Conservation (phyloP, 37 sponge, comb jelly and placozoan genomes). For the Agelas oroides region DNA sequence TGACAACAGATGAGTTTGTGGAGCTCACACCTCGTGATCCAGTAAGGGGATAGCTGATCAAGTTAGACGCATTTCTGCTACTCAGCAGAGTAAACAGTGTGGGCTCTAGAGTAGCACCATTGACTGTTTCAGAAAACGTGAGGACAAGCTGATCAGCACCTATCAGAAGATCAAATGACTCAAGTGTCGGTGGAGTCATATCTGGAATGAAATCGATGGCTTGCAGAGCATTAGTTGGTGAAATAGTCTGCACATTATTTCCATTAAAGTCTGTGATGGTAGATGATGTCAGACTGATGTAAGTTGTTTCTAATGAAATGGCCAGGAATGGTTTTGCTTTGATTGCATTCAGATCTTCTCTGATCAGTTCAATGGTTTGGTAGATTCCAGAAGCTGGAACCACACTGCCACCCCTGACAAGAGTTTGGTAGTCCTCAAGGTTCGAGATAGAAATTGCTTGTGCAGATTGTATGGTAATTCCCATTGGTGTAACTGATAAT, state of each 20-base stretch:
- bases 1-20: slow-evolving; percentile 41
- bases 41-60: slow-evolving; percentile 45
- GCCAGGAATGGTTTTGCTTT: slow-evolving; percentile 77
- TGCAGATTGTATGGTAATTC: slow-evolving; percentile 61
- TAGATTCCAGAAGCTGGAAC: slow-evolving; percentile 17
- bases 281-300: slow-evolving; percentile 66
- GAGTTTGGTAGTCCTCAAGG: slow-evolving; percentile 2
- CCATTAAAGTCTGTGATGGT: slow-evolving; percentile 63
- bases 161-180: slow-evolving; percentile 66
- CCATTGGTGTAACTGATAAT: slow-evolving; percentile 28
- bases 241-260: slow-evolving; percentile 40
- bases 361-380: slow-evolving; percentile 47
- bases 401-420: slow-evolving; percentile 46
- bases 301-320: slow-evolving; percentile 67
- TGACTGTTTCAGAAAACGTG: slow-evolving; percentile 84
- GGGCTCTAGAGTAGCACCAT: slow-evolving; percentile 53
- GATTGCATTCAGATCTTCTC: slow-evolving; percentile 73
- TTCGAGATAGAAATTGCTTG: neutral
- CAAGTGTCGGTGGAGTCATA: slow-evolving; percentile 54
- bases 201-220: slow-evolving; percentile 67
- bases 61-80: slow-evolving; percentile 47
- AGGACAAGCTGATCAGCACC: slow-evolving; percentile 58
- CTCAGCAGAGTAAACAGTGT: slow-evolving; percentile 66
- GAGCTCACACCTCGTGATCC: slow-evolving; percentile 35
- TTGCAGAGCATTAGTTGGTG: slow-evolving; percentile 42